Percentiles rank a stretch among this genome's conserved stretches.
phyloP scores from a whole-genome alignment of 2,113 vertebrate genomes.

The Rhombomys opimus region DNA sequence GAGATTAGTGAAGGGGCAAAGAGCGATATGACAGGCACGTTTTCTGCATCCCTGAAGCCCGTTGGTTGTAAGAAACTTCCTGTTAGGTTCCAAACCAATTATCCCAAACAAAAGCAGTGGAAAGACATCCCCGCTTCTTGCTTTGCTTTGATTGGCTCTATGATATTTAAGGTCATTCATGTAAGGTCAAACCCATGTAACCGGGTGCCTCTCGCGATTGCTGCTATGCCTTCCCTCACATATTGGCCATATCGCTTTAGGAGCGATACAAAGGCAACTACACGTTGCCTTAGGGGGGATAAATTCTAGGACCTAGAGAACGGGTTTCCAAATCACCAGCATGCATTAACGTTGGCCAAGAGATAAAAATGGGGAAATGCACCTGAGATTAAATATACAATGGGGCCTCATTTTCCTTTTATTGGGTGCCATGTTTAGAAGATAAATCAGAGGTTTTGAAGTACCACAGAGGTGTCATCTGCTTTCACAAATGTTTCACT shows the following conservation, averaged over 20 bases:
- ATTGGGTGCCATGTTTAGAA: neutral
- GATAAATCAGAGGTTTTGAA: neutral
- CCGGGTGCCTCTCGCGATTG: neutral
- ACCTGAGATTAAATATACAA: neutral
- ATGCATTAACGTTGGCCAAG: neutral
- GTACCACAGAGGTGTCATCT: neutral
- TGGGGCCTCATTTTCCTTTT: neutral
- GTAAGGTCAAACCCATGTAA: neutral
- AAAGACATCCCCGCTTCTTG: neutral
- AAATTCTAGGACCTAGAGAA: neutral
- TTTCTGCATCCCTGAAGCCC: conserved; percentile 3
- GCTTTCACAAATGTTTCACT: neutral
- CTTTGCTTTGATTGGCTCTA: neutral
- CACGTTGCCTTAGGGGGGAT: neutral
- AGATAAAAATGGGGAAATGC: neutral
- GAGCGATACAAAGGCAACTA: no score
- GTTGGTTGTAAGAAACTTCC: neutral
- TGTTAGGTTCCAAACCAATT: neutral
- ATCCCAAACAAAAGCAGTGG: neutral
- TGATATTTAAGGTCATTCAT: neutral
- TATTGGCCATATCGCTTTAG: neutral
- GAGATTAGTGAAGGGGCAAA: neutral
- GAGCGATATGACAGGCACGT: neutral
- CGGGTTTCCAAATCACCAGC: neutral
- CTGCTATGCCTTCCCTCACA: neutral